Base-by-base conservation (phyloP, 1,140 invertebrate genomes). In the Pollicipes pollicipes region DNA sequence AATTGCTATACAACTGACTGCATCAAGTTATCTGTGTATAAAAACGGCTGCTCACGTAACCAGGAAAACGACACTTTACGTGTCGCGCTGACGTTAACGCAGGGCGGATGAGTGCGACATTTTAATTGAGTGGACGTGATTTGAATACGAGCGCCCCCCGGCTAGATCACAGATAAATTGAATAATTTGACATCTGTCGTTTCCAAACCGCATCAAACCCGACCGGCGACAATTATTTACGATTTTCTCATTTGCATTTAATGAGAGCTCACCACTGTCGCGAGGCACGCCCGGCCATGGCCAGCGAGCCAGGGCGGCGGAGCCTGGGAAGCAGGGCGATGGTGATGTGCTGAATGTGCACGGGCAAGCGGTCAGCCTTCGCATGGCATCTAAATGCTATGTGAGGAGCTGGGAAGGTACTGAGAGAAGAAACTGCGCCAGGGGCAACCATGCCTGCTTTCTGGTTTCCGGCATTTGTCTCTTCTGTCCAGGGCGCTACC, bases 211-310 rank as follows among this genome's bases (percentile, higher is more conserved):
- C 45, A 58, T 58, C 45, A 58, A 58, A 58, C 45, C 45, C 45
- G 45, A 24, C 45, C 45, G 45, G 45, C 45, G 45, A 58, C 45
- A 58, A 58, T 58, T 58, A 58, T 58, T 58, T 58, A 21, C 45
- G 45, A 58, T 58, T 58, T 58, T 58, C 45, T 21, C 45, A 58
- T 58, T 58, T 58, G 45, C 45, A 58, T 58, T 58, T 58, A 58
- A 58, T 58, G 45, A 58, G 45, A 21, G 45, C n/a, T 58, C 13
- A 21, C 45, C 45, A 21, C 6, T 21, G 45, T 24, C 13, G 45
- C 24, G 45, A 24, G 45, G 21, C 45, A n/a, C n/a, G n/a, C n/a
- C n/a, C n/a, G n/a, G n/a, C n/a, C n/a, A n/a, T n/a, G n/a, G n/a
- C n/a, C n/a, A n/a, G n/a, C n/a, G n/a, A n/a, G n/a, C n/a, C n/a